Percentiles rank a stretch among this genome's conserved stretches.
Evolutionary conservation across 2,888 invertebrate genomes (phyloP).

Genomic region (Osmoderma eremita): DNA sequence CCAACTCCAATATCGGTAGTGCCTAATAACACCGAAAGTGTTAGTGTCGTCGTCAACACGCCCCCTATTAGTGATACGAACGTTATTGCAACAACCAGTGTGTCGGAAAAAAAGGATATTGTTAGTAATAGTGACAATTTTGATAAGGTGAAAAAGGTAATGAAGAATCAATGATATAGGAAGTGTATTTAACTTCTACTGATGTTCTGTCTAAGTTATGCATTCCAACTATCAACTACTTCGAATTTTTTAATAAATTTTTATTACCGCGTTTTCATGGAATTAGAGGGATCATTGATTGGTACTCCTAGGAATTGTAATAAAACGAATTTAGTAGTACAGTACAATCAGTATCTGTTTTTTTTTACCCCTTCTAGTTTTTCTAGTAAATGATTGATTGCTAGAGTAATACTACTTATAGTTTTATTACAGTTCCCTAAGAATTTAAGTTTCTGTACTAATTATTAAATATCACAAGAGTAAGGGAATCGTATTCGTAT

Average conservation of each 20-base stretch:
- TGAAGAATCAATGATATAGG: background rate
- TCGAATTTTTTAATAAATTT: too few relatives aligned
- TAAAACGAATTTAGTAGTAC: too few relatives aligned
- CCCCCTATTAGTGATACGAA: slow-evolving; percentile 43
- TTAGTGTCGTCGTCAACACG: slow-evolving; percentile 44
- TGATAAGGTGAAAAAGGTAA: slow-evolving; percentile 51
- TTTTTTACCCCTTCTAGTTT: too few relatives aligned
- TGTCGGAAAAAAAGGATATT: slow-evolving; percentile 46
- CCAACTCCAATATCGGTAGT: slow-evolving; percentile 60
- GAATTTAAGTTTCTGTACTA: background rate
- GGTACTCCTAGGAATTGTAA: too few relatives aligned
- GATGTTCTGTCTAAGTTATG: too few relatives aligned
- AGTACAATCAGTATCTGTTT: too few relatives aligned
- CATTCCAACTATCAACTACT: too few relatives aligned
- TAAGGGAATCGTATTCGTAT: background rate
- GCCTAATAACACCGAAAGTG: slow-evolving; percentile 47
- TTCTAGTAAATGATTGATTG: background rate
- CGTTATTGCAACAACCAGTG: slow-evolving; percentile 39
- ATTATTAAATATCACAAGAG: too few relatives aligned
- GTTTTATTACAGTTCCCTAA: background rate
- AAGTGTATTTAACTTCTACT: too few relatives aligned
- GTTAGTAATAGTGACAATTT: slow-evolving; percentile 39
- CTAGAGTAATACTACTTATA: too few relatives aligned
- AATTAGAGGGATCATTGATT: too few relatives aligned
- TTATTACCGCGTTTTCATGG: too few relatives aligned